Evolutionary conservation across 2,888 invertebrate species (phyloP).

Genomic region (Drosophila diplacantha): DNA sequence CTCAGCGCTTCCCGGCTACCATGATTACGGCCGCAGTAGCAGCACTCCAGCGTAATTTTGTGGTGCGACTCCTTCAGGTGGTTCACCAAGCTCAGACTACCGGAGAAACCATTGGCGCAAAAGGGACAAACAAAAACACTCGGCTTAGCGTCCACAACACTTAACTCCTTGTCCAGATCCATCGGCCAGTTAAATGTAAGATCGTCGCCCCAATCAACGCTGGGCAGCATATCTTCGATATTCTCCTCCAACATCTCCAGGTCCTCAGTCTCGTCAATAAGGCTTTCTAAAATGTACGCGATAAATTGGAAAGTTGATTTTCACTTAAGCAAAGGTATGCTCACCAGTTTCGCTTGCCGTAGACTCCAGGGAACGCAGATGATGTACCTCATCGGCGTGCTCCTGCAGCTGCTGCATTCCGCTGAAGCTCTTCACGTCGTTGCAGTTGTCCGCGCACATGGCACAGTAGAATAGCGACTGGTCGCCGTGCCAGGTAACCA

Average conservation of each 20-base stretch:
- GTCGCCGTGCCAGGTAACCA: constrained; percentile 57
- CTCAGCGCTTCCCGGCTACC: constrained; percentile 52
- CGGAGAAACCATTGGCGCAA: constrained; percentile 54
- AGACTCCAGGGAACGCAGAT: constrained; percentile 21
- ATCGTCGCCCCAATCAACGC: constrained; percentile 59
- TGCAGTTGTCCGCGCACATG: constrained; percentile 51
- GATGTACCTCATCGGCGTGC: constrained; percentile 53
- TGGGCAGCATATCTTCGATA: constrained; percentile 59
- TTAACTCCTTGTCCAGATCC: constrained; percentile 57
- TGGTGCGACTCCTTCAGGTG: constrained; percentile 49
- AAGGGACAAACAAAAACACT: constrained; percentile 55
- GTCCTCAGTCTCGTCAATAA: constrained; percentile 56
- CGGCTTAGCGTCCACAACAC: constrained; percentile 54
- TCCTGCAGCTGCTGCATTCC: constrained; percentile 38
- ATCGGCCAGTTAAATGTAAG: constrained; percentile 61
- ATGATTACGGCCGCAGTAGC: constrained; percentile 51
- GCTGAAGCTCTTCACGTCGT: constrained; percentile 50
- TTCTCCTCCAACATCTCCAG: constrained; percentile 63
- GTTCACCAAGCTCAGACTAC: constrained; percentile 53
- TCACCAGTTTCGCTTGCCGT: constrained; percentile 14
- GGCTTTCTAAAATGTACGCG: constrained; percentile 26
- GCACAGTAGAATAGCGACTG: constrained; percentile 62
- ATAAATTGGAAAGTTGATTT: background rate
- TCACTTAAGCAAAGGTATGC: background rate
- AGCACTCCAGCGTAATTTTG: constrained; percentile 48